Percentiles rank a stretch among this genome's conserved stretches.
Evolutionary conservation across 2,113 vertebrate species (phyloP).

Genomic region (Myrmecophaga tridactyla): DNA sequence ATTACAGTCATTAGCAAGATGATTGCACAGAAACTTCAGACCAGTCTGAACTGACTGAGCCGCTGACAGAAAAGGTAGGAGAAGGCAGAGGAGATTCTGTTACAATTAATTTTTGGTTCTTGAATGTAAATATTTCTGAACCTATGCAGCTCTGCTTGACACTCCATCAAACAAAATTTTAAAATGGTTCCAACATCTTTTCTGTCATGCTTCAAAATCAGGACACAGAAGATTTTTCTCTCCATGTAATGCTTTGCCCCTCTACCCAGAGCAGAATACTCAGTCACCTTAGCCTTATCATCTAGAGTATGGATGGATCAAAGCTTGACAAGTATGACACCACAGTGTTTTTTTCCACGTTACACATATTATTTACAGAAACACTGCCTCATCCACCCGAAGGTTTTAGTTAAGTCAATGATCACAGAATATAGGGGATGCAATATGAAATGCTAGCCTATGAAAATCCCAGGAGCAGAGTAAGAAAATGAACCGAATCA

Average conservation of each 20-base stretch:
- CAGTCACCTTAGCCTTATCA: neutral
- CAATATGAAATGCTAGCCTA: neutral
- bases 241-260: neutral
- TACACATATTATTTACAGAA: neutral
- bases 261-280: neutral
- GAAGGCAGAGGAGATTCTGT: neutral
- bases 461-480: neutral
- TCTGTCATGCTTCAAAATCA: constrained; percentile 6
- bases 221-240: neutral
- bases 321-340: neutral
- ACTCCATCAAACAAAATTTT: constrained; percentile 24
- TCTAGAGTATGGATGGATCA: neutral
- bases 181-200: neutral
- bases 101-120: constrained; percentile 45
- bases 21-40: constrained; percentile 68
- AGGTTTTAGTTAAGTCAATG: neutral
- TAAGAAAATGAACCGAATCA: neutral
- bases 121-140: constrained; percentile 62
- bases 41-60: constrained; percentile 31
- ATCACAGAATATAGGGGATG: neutral
- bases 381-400: neutral
- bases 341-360: neutral
- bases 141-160: constrained; percentile 14
- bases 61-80: constrained; percentile 57
- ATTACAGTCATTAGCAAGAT: constrained; percentile 81